A percentile compares a stretch with the other conserved stretches of the same genome.
phyloP scores from a whole-genome alignment of 2,888 invertebrate species.

The Teleogryllus oceanicus region DNA sequence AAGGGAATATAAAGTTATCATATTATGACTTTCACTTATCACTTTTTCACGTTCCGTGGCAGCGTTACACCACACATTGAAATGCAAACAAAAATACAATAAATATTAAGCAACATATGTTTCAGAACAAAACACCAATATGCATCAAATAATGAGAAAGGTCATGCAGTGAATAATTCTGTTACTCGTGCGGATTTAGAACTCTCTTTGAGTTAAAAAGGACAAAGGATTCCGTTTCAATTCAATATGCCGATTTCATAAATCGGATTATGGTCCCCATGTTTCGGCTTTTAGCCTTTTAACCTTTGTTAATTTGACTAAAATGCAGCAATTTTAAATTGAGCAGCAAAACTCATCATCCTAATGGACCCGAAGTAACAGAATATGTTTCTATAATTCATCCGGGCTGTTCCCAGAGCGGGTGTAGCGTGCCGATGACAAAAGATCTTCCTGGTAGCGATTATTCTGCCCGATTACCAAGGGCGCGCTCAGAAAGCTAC shows the following conservation, averaged over 20 bases:
- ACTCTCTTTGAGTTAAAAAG: not conserved
- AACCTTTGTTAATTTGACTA: slow-evolving; percentile 18
- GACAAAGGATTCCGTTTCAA: slow-evolving; percentile 8
- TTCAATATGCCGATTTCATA: slow-evolving; percentile 4
- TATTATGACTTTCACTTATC: too few species aligned
- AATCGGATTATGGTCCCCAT: not conserved
- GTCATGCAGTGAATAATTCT: not conserved
- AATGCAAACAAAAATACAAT: too few species aligned
- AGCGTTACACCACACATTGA: too few species aligned
- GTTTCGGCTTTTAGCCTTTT: not conserved
- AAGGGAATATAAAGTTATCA: too few species aligned
- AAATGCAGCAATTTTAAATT: not conserved
- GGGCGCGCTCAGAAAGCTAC: not conserved
- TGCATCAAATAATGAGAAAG: too few species aligned
- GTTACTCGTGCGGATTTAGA: not conserved
- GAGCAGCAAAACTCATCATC: not conserved
- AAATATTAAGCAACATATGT: too few species aligned
- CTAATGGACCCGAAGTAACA: not conserved
- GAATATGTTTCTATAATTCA: slow-evolving; percentile 2
- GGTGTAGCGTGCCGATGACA: not conserved
- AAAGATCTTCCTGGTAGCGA: not conserved
- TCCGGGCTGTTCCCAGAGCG: not conserved
- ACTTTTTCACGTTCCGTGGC: too few species aligned
- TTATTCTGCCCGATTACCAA: not conserved
- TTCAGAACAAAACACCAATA: too few species aligned